Evolutionary conservation across 2,797 vertebrate genomes (phyloP).

Genomic region (Dryobates pubescens): DNA sequence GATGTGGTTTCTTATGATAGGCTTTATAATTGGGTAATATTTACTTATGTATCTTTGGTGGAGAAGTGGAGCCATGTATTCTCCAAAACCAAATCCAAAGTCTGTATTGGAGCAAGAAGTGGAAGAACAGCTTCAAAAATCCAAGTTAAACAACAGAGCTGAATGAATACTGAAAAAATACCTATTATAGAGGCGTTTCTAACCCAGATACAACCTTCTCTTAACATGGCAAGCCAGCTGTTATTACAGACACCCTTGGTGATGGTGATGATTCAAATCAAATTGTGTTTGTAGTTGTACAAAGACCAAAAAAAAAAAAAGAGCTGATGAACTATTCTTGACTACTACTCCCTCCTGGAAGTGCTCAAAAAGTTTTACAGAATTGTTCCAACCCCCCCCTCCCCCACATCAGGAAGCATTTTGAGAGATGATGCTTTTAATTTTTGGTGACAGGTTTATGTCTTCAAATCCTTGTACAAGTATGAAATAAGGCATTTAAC

Average conservation of each 20-base stretch:
- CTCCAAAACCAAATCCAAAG: neutral
- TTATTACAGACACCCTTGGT: neutral
- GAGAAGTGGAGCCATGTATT: neutral
- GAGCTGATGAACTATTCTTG: neutral
- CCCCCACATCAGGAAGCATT: neutral
- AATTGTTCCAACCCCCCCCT: neutral
- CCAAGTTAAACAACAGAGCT: neutral
- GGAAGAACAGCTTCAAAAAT: neutral
- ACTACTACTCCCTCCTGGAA: slow-evolving; percentile 1
- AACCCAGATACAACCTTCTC: neutral
- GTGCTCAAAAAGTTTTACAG: neutral
- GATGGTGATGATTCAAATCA: neutral
- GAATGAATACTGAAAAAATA: neutral
- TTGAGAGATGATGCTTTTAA: slow-evolving; percentile 17
- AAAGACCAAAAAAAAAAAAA: neutral
- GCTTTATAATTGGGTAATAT: neutral
- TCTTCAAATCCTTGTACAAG: slow-evolving; percentile 44
- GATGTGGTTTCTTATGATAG: neutral
- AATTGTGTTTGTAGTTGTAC: neutral
- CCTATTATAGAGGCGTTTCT: neutral
- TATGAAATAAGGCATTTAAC: slow-evolving; percentile 46
- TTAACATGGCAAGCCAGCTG: neutral
- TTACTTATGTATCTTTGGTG: neutral
- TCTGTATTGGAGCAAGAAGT: neutral
- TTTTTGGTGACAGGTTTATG: slow-evolving; percentile 46